A percentile compares a stretch with the other conserved stretches of the same genome.
These are phyloP conservation scores for Muntiacus reevesi DNA, from an alignment of 2,113 vertebrate genomes.

Conservation along the genomic window DNA sequence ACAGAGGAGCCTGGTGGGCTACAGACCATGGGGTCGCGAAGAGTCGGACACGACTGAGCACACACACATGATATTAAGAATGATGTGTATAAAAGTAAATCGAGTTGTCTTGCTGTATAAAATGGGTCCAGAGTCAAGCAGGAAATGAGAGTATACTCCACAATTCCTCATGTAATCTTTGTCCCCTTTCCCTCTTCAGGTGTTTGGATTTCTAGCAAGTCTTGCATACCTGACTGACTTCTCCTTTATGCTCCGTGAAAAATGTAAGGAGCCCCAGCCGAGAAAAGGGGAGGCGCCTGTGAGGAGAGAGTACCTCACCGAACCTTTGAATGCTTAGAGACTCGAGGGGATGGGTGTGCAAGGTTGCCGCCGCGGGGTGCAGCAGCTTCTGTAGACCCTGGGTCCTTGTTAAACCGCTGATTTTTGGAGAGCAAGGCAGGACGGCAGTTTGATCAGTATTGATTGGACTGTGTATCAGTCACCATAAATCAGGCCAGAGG, in stretches of 20 bases:
- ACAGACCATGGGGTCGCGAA: neutral
- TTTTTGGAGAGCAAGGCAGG: neutral
- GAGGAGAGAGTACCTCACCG: slow-evolving; percentile 63
- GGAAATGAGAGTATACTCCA: neutral
- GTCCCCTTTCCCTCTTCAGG: slow-evolving; percentile 76
- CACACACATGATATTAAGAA: neutral
- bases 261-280: fast-evolving
- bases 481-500: neutral
- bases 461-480: neutral
- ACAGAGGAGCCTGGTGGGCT: neutral
- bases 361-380: neutral
- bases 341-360: fast-evolving
- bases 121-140: neutral
- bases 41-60: neutral
- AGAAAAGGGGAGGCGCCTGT: neutral
- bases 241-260: fast-evolving
- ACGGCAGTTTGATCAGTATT: neutral
- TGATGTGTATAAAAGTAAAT: neutral
- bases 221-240: slow-evolving; percentile 77
- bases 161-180: neutral
- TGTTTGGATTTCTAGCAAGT: slow-evolving; percentile 87
- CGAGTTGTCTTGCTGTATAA: neutral
- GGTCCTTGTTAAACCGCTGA: neutral
- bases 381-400: neutral
- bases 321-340: slow-evolving; percentile 79